Evolutionary conservation across 2,888 invertebrate species (phyloP), one percentile per base, ranked within the genome.

Genomic region (Chaitophorus viminalis): DNA sequence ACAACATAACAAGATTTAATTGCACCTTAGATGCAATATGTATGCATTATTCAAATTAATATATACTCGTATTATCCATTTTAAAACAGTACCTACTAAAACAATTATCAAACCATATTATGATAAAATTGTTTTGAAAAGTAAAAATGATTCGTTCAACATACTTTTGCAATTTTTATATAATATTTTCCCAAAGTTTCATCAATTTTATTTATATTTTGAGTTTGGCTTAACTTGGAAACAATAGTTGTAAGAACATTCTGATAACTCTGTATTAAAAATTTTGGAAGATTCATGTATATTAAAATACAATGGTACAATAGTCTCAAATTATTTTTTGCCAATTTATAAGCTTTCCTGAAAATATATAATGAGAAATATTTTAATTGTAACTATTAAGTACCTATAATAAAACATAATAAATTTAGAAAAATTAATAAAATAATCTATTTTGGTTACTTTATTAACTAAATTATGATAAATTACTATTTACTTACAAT

Each of bases 401-500:
- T 46, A 46, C 8, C 46, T 46, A 46, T 77, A n/a, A 18, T 9
- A 52, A 52, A 52, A 74, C 39, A n/a, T 60, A 60, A 60, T 60
- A 3, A 60, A 3, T 60, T 60, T 5, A 25, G 25, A 25, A 3
- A 60, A 46, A 3, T 60, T 21, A 70, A 70, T 70, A 4, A 17
- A 70, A 29, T 3, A 17, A 17, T 4, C 3, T 31, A 29, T 29
- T 11, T 14, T n/a, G 25, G 11, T n/a, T 6, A n/a, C 65, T 70
- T 29, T 2, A 70, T 29, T 70, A 17, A 31, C 1, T 31, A 70
- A 17, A 70, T 70, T 29, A 70, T 31, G 4, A 70, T 31, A 14
- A 70, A 17, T 54, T 74, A 72, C 74, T 82, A 70, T 3, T 54
- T 74, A 72, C 74, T 82, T 54, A 82, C 83, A 75, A 14, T 75